A percentile compares a stretch with the other conserved stretches of the same genome.
Conservation (phyloP, 1,140 invertebrate species). For the Caenorhabditis briggsae region DNA sequence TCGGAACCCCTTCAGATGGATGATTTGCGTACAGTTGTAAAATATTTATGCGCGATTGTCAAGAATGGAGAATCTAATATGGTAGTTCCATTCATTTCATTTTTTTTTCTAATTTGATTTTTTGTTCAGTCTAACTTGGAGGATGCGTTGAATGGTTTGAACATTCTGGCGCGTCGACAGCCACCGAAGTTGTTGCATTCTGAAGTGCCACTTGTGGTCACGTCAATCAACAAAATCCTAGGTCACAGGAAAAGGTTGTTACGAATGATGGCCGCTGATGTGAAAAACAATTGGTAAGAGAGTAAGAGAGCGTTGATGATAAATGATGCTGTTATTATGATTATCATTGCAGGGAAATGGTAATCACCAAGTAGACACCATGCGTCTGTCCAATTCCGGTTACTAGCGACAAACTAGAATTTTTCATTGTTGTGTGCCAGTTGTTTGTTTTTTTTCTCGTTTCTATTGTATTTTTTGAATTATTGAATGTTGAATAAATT, state of each 20-base stretch:
- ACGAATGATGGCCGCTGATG: constrained; percentile 48
- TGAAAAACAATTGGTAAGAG: constrained; percentile 49
- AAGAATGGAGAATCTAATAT: not conserved
- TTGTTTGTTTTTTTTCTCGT: constrained; percentile 20
- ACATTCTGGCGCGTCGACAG: constrained; percentile 46
- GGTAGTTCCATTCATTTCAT: not conserved
- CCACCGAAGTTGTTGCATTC: constrained; percentile 46
- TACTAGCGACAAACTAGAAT: constrained; percentile 45
- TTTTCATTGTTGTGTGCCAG: constrained; percentile 7
- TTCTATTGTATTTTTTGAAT: constrained; percentile 21
- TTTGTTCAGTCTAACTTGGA: constrained; percentile 40
- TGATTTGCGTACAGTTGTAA: constrained; percentile 19
- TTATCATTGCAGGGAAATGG: constrained; percentile 38
- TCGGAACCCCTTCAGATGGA: not conserved
- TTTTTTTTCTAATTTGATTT: constrained; percentile 11
- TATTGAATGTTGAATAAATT: constrained; percentile 19
- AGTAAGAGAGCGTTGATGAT: not conserved
- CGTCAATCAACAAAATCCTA: constrained; percentile 50
- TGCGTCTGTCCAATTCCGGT: constrained; percentile 13
- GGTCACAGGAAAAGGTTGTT: constrained; percentile 51
- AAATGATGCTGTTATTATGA: not conserved
- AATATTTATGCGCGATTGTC: constrained; percentile 12
- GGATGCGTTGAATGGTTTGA: constrained; percentile 42
- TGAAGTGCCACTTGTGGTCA: constrained; percentile 54
- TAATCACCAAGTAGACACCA: constrained; percentile 36